Conservation (phyloP, 2,113 vertebrate genomes). For the Manacus vitellinus region DNA sequence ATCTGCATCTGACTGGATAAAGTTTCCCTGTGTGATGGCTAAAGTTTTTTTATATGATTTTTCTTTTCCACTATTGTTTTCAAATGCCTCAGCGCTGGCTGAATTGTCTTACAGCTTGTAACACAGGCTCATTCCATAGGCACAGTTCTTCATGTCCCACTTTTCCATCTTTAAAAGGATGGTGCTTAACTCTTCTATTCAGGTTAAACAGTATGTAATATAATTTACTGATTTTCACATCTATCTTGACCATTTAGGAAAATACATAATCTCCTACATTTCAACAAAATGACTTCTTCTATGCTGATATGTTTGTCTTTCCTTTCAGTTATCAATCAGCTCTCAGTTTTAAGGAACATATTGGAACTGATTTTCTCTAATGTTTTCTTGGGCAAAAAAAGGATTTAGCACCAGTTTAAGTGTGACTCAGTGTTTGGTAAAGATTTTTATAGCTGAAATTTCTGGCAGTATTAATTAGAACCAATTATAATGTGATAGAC, state of each 20-base stretch:
- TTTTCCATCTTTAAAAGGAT: background rate
- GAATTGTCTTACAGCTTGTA: background rate
- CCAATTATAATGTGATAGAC: constrained; percentile 50
- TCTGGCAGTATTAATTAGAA: constrained; percentile 64
- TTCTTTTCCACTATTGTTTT: background rate
- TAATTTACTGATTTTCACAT: background rate
- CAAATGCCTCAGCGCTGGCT: background rate
- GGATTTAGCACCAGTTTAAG: constrained; percentile 22
- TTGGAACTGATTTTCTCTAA: constrained; percentile 6
- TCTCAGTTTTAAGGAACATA: background rate
- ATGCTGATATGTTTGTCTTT: background rate
- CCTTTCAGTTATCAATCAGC: background rate
- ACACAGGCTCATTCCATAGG: background rate
- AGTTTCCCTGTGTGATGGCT: background rate
- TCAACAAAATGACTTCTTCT: background rate
- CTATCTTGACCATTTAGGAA: background rate
- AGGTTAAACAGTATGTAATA: background rate
- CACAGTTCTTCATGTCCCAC: fast-evolving
- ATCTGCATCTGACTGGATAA: background rate
- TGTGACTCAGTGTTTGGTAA: constrained; percentile 54
- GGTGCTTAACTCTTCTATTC: background rate
- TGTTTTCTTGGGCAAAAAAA: constrained; percentile 10
- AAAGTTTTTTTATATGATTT: background rate
- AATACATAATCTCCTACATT: background rate
- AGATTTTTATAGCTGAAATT: constrained; percentile 56